These are phyloP conservation scores for Trichonephila inaurata DNA, from an alignment of 1,140 invertebrate species.

Conservation along the genomic window DNA sequence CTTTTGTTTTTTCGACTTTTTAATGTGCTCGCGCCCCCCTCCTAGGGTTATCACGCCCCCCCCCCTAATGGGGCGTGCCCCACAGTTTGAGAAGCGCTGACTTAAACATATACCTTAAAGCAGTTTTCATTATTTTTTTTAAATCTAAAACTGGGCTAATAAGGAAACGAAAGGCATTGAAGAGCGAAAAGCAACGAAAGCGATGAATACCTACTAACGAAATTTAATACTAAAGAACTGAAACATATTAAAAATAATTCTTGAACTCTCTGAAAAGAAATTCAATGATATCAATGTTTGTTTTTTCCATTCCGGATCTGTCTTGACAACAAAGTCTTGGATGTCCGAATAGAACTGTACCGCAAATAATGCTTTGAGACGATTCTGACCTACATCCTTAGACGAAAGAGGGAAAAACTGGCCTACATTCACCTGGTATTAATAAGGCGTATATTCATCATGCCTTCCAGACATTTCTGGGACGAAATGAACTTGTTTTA, in stretches of 20 bases:
- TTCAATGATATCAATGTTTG: not conserved
- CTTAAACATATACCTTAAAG: too few species aligned
- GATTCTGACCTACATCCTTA: not conserved
- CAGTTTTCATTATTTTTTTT: too few species aligned
- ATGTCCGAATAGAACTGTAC: not conserved
- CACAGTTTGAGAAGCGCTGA: too few species aligned
- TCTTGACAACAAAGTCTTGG: not conserved
- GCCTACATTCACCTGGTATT: not conserved
- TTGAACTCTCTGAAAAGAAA: not conserved
- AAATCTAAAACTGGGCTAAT: too few species aligned
- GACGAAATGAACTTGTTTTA: constrained; percentile 2
- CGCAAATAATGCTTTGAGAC: not conserved
- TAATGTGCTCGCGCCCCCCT: too few species aligned
- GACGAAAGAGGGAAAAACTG: not conserved
- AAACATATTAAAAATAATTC: not conserved
- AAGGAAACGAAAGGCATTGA: too few species aligned
- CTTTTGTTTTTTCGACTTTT: too few species aligned
- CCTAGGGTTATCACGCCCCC: too few species aligned
- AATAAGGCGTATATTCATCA: not conserved
- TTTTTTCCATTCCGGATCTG: not conserved
- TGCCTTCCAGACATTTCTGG: not conserved
- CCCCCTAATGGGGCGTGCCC: too few species aligned
- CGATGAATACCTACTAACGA: not conserved
- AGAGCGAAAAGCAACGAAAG: too few species aligned
- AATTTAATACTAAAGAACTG: not conserved